Evolutionary conservation across 92 coral and sea anemone genomes (phyloP), one percentile per base, ranked within the genome.

Genomic region (Parazoanthus swiftii): DNA sequence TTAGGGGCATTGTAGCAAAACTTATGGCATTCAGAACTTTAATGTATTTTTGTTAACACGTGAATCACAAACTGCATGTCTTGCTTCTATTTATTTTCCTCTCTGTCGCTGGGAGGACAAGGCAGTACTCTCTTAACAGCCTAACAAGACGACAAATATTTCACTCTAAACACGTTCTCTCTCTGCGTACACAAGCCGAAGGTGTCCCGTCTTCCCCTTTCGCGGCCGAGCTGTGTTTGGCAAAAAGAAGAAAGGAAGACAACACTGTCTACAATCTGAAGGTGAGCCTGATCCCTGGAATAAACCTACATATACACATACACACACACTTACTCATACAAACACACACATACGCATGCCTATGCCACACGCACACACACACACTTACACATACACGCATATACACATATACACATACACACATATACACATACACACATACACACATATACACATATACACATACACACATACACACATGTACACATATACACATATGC

Each of bases 231-330:
- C 56, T 81, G 86, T 81, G 86, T 38, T 66, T 81, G 35, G 74
- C 92, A 10, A 91, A 94, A 90, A 88, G 84, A 67, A 43, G 93
- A n/a, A 89, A 88, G 54, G 98, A 94, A 82, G 98, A 94, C 77
- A 94, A 92, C 78, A 94, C 98, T 0, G 95, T 94, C 2, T 94
- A 94, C 85, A 94, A 94, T 48, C 89, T 94, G 18, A 94, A 94
- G 94, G 98, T 94, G 82, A 72, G 48, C 25, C 20, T 36, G 6
- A 6, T 11, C 6, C 46, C 21, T 21, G 14, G 1, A 5, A 66
- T 16, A 20, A 33, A 51, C 58, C 1, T 51, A 51, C 16, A 51
- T 18, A 13, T 9, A 0, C 15, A 9, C 58, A 51, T 0, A 51
- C 1, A 51, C 58, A 51, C 3, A 51, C 56, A 50, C 14, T 6